These are phyloP conservation scores for Egretta garzetta DNA, from an alignment of 2,113 vertebrate species.

Conservation along the genomic window DNA sequence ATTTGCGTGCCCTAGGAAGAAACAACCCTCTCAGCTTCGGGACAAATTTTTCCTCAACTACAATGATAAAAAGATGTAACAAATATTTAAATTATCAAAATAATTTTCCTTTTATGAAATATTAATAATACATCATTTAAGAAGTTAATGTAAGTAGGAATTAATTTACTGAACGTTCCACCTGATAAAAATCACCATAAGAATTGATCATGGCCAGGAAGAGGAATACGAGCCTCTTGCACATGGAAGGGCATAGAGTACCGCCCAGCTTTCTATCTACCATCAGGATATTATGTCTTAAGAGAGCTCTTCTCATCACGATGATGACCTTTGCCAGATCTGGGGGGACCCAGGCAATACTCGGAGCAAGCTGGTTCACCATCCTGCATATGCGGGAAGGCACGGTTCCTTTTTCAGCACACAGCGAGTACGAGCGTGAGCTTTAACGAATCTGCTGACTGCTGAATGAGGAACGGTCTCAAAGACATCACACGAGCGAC, in stretches of 20 bases:
- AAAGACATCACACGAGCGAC: background rate
- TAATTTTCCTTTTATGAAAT: background rate
- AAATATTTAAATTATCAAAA: background rate
- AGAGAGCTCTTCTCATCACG: background rate
- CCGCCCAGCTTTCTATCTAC: background rate
- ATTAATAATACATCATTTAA: background rate
- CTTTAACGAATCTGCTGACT: background rate
- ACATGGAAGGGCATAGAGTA: background rate
- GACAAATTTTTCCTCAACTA: background rate
- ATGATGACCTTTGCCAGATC: background rate
- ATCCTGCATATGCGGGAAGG: no score
- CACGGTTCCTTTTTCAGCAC: rapidly evolving
- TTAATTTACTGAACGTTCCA: background rate
- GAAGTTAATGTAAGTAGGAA: background rate
- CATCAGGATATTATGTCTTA: no score
- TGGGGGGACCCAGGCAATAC: no score
- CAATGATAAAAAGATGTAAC: background rate
- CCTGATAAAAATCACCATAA: background rate
- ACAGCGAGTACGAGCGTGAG: background rate
- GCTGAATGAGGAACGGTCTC: background rate
- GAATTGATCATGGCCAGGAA: background rate
- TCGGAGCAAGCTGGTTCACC: background rate
- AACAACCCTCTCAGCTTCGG: background rate
- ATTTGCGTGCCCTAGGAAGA: background rate
- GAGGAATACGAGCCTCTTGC: background rate